Percentiles rank a stretch among this genome's conserved stretches.
Evolutionary conservation across 2,113 vertebrate genomes (phyloP).

Genomic region (Myrmophylax atrothorax): DNA sequence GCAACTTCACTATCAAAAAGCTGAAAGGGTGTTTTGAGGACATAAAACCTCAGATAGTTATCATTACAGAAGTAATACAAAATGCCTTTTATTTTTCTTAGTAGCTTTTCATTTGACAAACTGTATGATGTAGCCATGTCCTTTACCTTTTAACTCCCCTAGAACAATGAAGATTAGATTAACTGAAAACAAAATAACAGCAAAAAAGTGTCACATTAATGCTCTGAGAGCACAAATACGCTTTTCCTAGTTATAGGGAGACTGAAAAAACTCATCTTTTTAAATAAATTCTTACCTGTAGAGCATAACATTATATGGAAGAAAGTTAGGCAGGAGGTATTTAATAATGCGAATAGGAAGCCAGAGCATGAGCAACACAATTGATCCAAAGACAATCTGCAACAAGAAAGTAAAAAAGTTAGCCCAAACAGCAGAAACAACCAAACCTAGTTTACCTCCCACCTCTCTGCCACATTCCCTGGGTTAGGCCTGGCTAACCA

Average conservation of each 20-base stretch:
- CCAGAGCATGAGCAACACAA: slow-evolving; percentile 98
- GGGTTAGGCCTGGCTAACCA: neutral
- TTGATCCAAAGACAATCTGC: slow-evolving; percentile 96
- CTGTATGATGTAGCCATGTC: accelerated
- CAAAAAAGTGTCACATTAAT: neutral
- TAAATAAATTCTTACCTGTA: slow-evolving; percentile 84
- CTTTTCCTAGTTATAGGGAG: neutral
- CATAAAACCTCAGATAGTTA: neutral
- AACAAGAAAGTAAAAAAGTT: neutral
- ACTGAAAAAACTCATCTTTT: neutral
- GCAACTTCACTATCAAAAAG: neutral
- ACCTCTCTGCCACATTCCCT: neutral
- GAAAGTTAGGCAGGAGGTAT: slow-evolving; percentile 87
- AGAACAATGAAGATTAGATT: neutral
- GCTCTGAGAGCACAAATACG: neutral
- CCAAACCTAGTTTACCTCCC: neutral
- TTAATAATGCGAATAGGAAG: slow-evolving; percentile 95
- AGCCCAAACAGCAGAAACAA: neutral
- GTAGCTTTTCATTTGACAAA: neutral
- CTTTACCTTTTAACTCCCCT: neutral
- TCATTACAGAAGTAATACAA: neutral
- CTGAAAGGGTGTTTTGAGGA: neutral
- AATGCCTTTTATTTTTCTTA: neutral
- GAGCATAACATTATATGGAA: slow-evolving; percentile 98
- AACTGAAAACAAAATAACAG: neutral